phyloP scores from a whole-genome alignment of 1,140 invertebrate species.

The Yoshiicerus persimilis region DNA sequence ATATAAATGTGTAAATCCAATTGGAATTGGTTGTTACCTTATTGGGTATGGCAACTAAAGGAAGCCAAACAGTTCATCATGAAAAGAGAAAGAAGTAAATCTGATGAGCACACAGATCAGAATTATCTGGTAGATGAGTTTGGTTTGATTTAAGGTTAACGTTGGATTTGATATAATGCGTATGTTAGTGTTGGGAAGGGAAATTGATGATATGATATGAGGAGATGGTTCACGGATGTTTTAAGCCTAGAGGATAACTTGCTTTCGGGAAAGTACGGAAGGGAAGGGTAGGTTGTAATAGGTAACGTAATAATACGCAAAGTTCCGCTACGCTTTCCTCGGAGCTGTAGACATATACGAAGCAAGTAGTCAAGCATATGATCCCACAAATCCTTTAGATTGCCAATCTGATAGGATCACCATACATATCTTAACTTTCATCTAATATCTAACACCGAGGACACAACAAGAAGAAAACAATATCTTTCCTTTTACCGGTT shows the following conservation, averaged over 20 bases:
- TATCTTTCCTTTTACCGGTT: neutral
- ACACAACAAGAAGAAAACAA: neutral
- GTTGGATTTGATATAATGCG: neutral
- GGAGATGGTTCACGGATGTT: neutral
- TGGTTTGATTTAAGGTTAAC: conserved; percentile 16
- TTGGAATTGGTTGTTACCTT: neutral
- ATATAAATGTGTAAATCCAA: too few species aligned
- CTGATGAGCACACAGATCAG: neutral
- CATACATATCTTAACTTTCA: neutral
- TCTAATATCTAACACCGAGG: neutral
- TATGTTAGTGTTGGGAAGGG: neutral
- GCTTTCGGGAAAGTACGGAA: neutral
- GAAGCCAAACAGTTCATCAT: conserved; percentile 1
- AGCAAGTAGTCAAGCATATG: too few species aligned
- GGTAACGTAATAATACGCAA: neutral
- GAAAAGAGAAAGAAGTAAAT: neutral
- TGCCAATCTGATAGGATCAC: conserved; percentile 30
- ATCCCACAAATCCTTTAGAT: conserved; percentile 39
- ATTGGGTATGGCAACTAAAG: neutral
- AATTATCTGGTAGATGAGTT: neutral
- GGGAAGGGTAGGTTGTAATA: neutral
- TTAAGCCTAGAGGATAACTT: neutral
- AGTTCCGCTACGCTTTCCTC: neutral
- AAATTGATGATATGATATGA: neutral
- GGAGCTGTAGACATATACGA: neutral